Percentiles rank a stretch among this genome's conserved stretches.
Evolutionary conservation across 2,113 vertebrate genomes (phyloP).

Genomic region (Rhinopithecus roxellana): DNA sequence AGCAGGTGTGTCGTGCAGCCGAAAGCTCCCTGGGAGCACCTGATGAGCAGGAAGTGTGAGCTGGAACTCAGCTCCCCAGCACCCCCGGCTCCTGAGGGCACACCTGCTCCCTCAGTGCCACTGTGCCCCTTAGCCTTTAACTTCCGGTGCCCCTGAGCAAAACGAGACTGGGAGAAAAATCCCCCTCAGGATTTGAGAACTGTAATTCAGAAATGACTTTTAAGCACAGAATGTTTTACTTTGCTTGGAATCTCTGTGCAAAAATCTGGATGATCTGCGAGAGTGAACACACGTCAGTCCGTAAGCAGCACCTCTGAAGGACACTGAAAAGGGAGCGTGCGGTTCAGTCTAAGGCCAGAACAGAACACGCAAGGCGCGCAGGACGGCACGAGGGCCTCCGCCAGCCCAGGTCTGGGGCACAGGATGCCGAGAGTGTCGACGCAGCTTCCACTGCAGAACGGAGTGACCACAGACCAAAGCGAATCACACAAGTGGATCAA

Average conservation of each 20-base stretch:
- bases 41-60: no score
- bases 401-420: background rate
- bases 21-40: background rate
- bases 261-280: fast-evolving
- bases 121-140: fast-evolving
- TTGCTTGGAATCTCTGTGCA: background rate
- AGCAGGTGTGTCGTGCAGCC: background rate
- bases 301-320: no score
- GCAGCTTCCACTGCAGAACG: fast-evolving
- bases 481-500: slow-evolving; percentile 72
- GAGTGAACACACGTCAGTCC: background rate
- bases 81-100: no score
- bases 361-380: fast-evolving
- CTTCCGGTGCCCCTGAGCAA: fast-evolving
- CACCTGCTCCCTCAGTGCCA: no score
- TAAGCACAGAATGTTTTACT: background rate
- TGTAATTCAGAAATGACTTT: fast-evolving
- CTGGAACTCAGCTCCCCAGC: background rate
- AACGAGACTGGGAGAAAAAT: fast-evolving
- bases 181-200: background rate
- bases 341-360: fast-evolving
- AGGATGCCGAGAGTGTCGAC: no score
- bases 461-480: background rate
- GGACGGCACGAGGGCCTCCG: no score
- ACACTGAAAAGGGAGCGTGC: background rate